Percentiles rank a stretch among this genome's conserved stretches.
Evolutionary conservation across 2,113 vertebrate genomes (phyloP).

Genomic region (Charina bottae): DNA sequence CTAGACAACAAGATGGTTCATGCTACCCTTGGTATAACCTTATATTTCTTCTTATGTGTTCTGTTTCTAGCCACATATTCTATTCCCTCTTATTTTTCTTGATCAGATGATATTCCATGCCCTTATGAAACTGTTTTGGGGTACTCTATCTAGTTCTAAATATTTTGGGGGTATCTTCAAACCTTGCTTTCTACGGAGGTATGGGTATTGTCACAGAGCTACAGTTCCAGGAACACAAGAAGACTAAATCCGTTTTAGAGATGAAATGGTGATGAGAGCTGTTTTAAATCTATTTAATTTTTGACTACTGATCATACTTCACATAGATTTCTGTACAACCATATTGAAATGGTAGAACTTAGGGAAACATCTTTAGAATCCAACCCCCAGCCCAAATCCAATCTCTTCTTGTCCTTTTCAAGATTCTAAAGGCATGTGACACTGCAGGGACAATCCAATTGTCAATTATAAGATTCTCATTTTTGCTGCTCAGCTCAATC

Average conservation of each 20-base stretch:
- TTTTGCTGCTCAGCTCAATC: slow-evolving; percentile 14
- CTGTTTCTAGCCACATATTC: neutral
- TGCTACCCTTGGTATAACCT: neutral
- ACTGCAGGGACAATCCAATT: neutral
- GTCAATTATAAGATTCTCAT: slow-evolving; percentile 3
- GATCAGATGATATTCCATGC: neutral
- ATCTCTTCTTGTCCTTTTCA: neutral
- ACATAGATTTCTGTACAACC: neutral
- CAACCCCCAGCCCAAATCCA: neutral
- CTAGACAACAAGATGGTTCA: neutral
- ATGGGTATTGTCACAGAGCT: neutral
- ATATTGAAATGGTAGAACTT: neutral
- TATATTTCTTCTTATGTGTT: neutral
- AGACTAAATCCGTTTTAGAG: neutral
- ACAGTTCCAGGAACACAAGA: neutral
- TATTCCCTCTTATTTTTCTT: neutral
- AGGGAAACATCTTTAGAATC: neutral
- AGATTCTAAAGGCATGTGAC: neutral
- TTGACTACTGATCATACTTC: neutral
- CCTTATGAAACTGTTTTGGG: neutral
- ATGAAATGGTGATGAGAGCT: neutral
- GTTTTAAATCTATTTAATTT: neutral
- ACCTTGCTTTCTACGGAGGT: neutral
- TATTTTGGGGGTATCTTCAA: neutral
- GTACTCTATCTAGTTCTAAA: neutral